These are phyloP conservation scores for Aleiodes sp. DNA, from an alignment of 1,140 invertebrate species.

Conservation along the genomic window DNA sequence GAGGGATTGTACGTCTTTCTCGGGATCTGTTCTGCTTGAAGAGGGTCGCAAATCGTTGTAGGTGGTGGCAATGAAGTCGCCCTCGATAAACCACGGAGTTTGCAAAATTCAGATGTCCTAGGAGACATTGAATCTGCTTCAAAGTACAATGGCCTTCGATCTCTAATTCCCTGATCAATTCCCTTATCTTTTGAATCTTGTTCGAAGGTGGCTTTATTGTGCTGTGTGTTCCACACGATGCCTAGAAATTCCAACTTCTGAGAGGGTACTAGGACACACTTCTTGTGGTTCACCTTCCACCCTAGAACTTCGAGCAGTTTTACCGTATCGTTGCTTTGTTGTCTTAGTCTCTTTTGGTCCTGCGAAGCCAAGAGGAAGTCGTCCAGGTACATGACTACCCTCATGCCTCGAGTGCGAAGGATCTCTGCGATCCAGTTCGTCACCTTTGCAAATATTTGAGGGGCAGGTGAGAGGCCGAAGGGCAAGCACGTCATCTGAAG, in stretches of 20 bases:
- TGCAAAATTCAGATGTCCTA: too few relatives aligned
- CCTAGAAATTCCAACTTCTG: conserved; percentile 39
- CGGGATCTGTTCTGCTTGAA: neutral
- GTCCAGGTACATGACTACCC: conserved; percentile 45
- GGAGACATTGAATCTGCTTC: conserved; percentile 32
- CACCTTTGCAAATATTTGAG: conserved; percentile 46
- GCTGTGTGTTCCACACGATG: conserved; percentile 34
- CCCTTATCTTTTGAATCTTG: conserved; percentile 21
- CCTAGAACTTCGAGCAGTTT: conserved; percentile 41
- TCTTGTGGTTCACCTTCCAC: conserved; percentile 38
- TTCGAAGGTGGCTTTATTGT: conserved; percentile 23
- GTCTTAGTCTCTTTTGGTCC: conserved; percentile 38
- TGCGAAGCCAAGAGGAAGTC: conserved; percentile 45
- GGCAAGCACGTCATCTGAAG: conserved; percentile 41
- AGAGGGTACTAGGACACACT: conserved; percentile 28
- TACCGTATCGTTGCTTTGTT: conserved; percentile 36
- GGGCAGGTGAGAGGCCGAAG: conserved; percentile 50
- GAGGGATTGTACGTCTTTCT: neutral
- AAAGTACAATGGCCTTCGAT: conserved; percentile 23
- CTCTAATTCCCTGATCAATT: neutral
- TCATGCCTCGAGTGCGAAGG: conserved; percentile 42
- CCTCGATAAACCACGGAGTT: too few relatives aligned
- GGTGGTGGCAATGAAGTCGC: neutral
- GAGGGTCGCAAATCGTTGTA: neutral
- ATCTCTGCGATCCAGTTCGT: conserved; percentile 52